Conservation (phyloP, 2,888 invertebrate genomes). For the Heliothis peltigera region DNA sequence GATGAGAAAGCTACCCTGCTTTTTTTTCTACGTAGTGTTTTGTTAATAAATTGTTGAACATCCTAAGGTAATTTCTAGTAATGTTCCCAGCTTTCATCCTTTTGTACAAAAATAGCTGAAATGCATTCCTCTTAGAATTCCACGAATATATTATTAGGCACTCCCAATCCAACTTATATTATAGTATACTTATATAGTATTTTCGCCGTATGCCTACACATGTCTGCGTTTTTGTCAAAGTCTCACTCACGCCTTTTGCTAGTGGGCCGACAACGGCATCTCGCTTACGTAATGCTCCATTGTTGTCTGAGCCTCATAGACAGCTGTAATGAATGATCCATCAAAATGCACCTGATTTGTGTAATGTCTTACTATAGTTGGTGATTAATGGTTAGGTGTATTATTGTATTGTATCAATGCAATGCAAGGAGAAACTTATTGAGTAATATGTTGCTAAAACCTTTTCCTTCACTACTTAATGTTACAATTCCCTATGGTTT, state of each 20-base stretch:
- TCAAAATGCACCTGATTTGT: conserved; percentile 26
- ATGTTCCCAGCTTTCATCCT: not conserved
- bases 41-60: too few species aligned
- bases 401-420: not conserved
- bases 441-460: too few species aligned
- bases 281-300: conserved; percentile 25
- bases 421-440: not conserved
- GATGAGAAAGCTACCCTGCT: too few species aligned
- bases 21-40: too few species aligned
- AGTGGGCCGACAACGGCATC: conserved; percentile 12
- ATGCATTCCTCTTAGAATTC: too few species aligned
- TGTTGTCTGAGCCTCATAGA: conserved; percentile 32
- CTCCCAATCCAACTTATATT: too few species aligned
- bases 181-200: not conserved
- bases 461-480: too few species aligned
- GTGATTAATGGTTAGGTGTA: not conserved
- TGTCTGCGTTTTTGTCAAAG: conserved; percentile 26
- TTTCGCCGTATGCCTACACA: conserved; percentile 11
- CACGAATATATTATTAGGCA: too few species aligned
- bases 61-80: too few species aligned
- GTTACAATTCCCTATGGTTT: too few species aligned
- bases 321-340: conserved; percentile 20
- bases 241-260: conserved; percentile 23
- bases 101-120: not conserved
- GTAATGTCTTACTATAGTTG: not conserved